These are phyloP conservation scores for Dynastes grantii DNA, from an alignment of 2,888 invertebrate species.

Conservation along the genomic window DNA sequence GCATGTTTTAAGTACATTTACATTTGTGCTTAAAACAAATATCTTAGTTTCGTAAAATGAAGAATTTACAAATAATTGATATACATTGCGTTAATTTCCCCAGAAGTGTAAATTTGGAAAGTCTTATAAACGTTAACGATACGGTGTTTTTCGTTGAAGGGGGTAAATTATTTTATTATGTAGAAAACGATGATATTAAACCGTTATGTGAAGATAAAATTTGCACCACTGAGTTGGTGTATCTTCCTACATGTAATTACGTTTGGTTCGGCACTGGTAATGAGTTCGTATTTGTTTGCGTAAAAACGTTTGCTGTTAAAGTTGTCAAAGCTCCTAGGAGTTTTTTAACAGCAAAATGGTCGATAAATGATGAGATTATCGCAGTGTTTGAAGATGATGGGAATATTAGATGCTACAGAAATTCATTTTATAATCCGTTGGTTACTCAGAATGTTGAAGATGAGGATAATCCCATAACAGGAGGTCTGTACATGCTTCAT, in stretches of 20 bases:
- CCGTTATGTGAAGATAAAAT: neutral
- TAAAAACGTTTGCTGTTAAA: neutral
- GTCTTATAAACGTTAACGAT: neutral
- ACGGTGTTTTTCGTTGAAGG: neutral
- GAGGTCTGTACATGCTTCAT: neutral
- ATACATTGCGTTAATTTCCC: conserved; percentile 9
- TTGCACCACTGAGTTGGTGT: conserved; percentile 37
- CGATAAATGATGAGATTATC: conserved; percentile 28
- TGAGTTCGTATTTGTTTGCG: conserved; percentile 13
- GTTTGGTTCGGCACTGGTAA: conserved; percentile 42
- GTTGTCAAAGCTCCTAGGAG: neutral
- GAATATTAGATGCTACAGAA: conserved; percentile 27
- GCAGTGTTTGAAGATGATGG: conserved; percentile 19
- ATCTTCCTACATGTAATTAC: conserved; percentile 22
- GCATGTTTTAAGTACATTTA: too few species aligned
- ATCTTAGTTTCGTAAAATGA: neutral
- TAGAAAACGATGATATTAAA: neutral
- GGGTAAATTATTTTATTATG: conserved; percentile 19
- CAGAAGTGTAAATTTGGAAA: neutral
- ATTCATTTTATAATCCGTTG: neutral
- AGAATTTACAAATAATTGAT: conserved; percentile 22
- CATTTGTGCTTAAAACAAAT: neutral
- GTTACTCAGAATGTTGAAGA: conserved; percentile 11
- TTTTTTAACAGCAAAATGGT: conserved; percentile 38
- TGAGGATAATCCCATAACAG: neutral